Percentiles rank a stretch among this genome's conserved stretches.
These are phyloP conservation scores for Meandrina meandrites DNA, from an alignment of 92 coral and sea anemone species.

Conservation along the genomic window DNA sequence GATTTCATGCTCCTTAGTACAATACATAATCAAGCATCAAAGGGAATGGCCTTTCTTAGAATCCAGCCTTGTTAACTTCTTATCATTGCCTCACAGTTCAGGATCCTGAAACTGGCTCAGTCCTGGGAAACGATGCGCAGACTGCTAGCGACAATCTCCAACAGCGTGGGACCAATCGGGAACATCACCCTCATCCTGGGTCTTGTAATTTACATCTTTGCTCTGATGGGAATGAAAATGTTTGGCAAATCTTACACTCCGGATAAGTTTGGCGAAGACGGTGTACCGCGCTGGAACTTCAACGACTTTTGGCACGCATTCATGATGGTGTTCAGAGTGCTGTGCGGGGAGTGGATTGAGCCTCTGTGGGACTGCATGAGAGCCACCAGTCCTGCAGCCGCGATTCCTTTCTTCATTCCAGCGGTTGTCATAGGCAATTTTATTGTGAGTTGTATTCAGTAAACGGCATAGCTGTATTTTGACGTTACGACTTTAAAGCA, in stretches of 20 bases:
- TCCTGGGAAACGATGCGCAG: conserved; percentile 96
- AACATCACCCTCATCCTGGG: conserved; percentile 89
- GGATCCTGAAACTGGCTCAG: conserved; percentile 89
- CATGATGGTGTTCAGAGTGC: conserved; percentile 93
- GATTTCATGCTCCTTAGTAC: not conserved
- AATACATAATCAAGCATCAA: not conserved
- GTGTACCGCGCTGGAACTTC: conserved; percentile 96
- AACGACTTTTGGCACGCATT: conserved; percentile 95
- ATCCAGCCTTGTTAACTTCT: not conserved
- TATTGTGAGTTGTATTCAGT: conserved; percentile 68
- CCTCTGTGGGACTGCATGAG: conserved; percentile 99
- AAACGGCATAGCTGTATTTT: not conserved
- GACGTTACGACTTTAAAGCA: too few relatives aligned
- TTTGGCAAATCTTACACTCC: conserved; percentile 79
- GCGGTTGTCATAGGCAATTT: conserved; percentile 96
- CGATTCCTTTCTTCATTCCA: conserved; percentile 89
- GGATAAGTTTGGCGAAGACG: conserved; percentile 72
- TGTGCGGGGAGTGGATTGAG: conserved; percentile 99
- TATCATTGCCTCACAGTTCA: conserved; percentile 51
- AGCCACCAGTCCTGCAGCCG: conserved; percentile 84
- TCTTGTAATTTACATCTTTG: conserved; percentile 90
- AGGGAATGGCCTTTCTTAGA: too few relatives aligned
- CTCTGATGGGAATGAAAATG: conserved; percentile 89
- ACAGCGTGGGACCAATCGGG: conserved; percentile 90
- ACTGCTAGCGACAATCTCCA: conserved; percentile 84